Percentiles rank a stretch among this genome's conserved stretches.
phyloP scores from a whole-genome alignment of 2,888 invertebrate genomes.

The Caenorhabditis imperialis region DNA sequence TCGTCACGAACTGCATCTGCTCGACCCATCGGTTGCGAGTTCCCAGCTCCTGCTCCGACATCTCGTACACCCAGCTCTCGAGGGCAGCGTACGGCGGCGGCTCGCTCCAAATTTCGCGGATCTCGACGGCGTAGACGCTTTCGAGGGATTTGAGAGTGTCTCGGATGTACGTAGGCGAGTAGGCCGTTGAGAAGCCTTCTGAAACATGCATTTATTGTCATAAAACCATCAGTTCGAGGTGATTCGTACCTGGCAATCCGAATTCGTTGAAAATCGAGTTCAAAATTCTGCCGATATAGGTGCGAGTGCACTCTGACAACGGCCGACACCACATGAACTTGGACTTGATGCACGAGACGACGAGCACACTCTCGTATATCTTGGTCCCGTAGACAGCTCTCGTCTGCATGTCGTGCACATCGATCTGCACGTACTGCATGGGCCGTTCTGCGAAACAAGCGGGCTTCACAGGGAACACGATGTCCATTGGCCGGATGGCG shows the following conservation, averaged over 20 bases:
- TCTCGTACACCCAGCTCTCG: constrained; percentile 31
- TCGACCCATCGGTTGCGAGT: constrained; percentile 58
- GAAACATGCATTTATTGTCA: background rate
- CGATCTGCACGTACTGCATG: constrained; percentile 63
- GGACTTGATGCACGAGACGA: constrained; percentile 47
- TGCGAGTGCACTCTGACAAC: constrained; percentile 28
- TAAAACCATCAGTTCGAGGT: no score
- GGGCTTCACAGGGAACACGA: constrained; percentile 54
- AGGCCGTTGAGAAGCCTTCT: constrained; percentile 53
- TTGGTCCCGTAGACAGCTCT: constrained; percentile 49
- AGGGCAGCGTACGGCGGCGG: constrained; percentile 43
- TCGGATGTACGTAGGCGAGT: constrained; percentile 45
- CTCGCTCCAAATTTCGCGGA: constrained; percentile 58
- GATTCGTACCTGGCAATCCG: constrained; percentile 54
- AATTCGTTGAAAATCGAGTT: constrained; percentile 55
- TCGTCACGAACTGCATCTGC: constrained; percentile 46
- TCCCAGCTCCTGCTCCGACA: constrained; percentile 40
- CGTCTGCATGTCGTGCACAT: constrained; percentile 55
- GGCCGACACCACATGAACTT: constrained; percentile 57
- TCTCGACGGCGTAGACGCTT: constrained; percentile 41
- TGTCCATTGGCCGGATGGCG: constrained; percentile 31
- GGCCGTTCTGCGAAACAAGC: constrained; percentile 38
- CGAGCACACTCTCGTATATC: constrained; percentile 46
- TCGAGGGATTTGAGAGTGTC: constrained; percentile 52
- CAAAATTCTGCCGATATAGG: constrained; percentile 27